Conservation (phyloP, 2,797 vertebrate species). For the Channallabes apus region DNA sequence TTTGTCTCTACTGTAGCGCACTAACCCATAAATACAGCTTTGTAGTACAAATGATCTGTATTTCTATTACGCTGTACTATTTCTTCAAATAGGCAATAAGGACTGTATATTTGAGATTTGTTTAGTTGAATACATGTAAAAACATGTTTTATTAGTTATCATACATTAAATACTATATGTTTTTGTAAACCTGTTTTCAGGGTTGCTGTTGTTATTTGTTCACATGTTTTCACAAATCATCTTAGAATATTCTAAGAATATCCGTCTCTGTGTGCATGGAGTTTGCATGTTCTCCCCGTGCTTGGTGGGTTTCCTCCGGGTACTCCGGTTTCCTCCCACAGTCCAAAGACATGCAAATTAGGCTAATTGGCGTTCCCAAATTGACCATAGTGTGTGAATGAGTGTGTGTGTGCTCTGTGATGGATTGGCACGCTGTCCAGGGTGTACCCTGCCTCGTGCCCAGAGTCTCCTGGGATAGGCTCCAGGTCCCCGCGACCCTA, state of each 20-base stretch:
- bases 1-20: background rate
- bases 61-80: constrained; percentile 11
- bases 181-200: constrained; percentile 48
- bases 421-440: too few relatives aligned
- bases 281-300: too few relatives aligned
- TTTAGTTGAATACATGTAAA: constrained; percentile 29
- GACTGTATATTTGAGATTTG: constrained; percentile 32
- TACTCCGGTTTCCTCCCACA: too few relatives aligned
- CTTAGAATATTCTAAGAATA: background rate
- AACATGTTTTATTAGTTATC: constrained; percentile 43
- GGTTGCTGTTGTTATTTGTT: constrained; percentile 35
- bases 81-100: constrained; percentile 32
- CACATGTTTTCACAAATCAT: background rate
- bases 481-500: too few relatives aligned
- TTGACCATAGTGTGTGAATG: too few relatives aligned
- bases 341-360: too few relatives aligned
- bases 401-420: too few relatives aligned
- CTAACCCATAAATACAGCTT: constrained; percentile 9
- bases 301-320: too few relatives aligned
- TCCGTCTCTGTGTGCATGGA: too few relatives aligned
- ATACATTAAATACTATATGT: constrained; percentile 45
- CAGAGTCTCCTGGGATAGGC: too few relatives aligned
- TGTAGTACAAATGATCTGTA: constrained; percentile 12
- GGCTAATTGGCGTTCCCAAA: too few relatives aligned
- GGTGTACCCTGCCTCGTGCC: too few relatives aligned